Evolutionary conservation across 2,113 vertebrate genomes (phyloP), one percentile per base, ranked within the genome.

Genomic region (Urocolius indicus): DNA sequence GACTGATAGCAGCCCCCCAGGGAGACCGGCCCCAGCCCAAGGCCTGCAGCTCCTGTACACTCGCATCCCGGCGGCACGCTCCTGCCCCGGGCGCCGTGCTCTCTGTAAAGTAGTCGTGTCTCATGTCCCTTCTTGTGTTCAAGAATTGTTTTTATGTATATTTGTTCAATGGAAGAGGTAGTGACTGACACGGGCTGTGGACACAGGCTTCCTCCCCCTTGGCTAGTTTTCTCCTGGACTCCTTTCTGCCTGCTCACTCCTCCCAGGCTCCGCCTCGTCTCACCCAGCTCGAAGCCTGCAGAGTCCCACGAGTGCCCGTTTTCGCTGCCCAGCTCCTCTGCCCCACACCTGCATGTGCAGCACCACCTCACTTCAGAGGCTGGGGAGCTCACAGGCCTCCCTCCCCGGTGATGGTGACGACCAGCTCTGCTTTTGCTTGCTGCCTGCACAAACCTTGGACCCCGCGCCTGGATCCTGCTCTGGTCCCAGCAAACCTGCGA

Each of bases 31-130:
- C 57, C 13, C 10, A 73, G 89, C 96, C 90, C 84, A 69, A 92
- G 97, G 5, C 26, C 94, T 93, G 95, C 95, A 88, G 94, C 96
- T 98, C 95, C 94, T 90, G 96, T 97, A 97, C 97, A 90, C 91
- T 98, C 91, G 72, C 38, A 81, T 98, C 96, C 97, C 96, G 82
- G 95, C 38, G 95, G 92, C 87, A 46, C 30, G 27, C 19, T 69
- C 89, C 48, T 41, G 7, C 57, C 63, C 89, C n/a, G 38, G 92
- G 97, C 91, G 13, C 97, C 78, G 26, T 71, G 94, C 95, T 91
- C 93, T 93, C 63, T 94, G 97, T 94, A 96, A 97, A 96, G 96
- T 93, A 95, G 95, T 95, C 49, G 78, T 97, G 96, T 98, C 97
- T 96, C 66, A 95, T 89, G 94, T 96, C 88, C 96, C 43, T 63